Evolutionary conservation across 1,140 invertebrate species (phyloP).

Genomic region (Platyscapa corneri): DNA sequence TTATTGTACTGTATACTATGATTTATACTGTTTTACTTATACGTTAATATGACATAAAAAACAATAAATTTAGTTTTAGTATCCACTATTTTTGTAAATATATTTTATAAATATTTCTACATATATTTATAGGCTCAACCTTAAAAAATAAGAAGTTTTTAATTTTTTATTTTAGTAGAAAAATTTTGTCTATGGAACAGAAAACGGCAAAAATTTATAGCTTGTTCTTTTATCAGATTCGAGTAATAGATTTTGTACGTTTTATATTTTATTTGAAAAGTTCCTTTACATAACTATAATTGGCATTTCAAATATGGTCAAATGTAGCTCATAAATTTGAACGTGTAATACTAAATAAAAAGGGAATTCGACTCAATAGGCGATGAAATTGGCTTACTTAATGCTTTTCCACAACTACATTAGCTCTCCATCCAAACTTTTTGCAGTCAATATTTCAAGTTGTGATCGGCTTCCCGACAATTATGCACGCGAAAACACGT

Average conservation of each 20-base stretch:
- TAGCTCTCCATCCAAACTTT: neutral
- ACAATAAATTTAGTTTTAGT: no score
- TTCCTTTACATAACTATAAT: neutral
- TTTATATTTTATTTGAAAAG: neutral
- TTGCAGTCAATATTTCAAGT: conserved; percentile 41
- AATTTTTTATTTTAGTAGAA: no score
- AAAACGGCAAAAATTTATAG: no score
- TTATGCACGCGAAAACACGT: conserved; percentile 27
- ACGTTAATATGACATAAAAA: no score
- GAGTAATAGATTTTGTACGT: neutral
- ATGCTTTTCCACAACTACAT: neutral
- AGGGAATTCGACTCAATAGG: neutral
- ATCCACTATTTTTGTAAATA: no score
- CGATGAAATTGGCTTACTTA: conserved; percentile 18
- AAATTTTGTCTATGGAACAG: no score
- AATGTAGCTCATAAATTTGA: no score
- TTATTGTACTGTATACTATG: no score
- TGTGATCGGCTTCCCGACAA: conserved; percentile 18
- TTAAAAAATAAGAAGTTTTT: neutral
- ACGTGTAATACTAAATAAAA: neutral
- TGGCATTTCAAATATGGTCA: no score
- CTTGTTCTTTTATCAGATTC: no score
- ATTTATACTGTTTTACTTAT: no score
- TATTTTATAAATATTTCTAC: neutral
- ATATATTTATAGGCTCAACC: no score